Evolutionary conservation across 2,797 vertebrate genomes (phyloP), one percentile per base, ranked within the genome.

Genomic region (Girardinus metallicus): DNA sequence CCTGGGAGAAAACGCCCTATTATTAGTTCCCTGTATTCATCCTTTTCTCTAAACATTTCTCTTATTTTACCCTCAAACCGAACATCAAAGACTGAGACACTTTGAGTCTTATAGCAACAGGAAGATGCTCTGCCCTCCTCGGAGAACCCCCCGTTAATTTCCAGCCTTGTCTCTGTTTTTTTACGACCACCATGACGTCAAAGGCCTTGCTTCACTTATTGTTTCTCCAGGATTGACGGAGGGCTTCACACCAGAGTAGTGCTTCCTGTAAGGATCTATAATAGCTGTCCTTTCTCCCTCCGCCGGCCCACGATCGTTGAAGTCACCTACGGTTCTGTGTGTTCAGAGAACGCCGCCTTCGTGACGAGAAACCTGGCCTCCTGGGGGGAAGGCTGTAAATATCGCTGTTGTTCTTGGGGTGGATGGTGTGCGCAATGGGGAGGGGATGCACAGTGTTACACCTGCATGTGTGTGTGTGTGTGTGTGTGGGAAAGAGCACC

Each of bases 151-250:
- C 57, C 5, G 87, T 86, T 91, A 87, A 92, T 89, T 88, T 92
- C 87, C n/a, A 82, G 76, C 81, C 84, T 82, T 2, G 9, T 81
- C 82, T 83, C 84, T 78, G 82, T 16, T 79, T 60, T 26, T 66
- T 70, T 70, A 91, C 57, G 77, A 86, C 87, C 74, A 11, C 12
- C 5, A 71, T 94, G 93, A 93, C 92, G 87, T 93, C 93, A 94
- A 91, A 88, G 86, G 75, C 83, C 76, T 5, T 68, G 34, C 77
- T 74, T 80, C 53, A 73, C 82, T 90, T 91, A 87, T 91, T 91
- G 91, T 93, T 89, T 90, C 86, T 79, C 8, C 4, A 85, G 82
- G 85, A 88, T 13, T 83, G 82, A 86, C 31, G 80, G 53, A 12
- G 12, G 80, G 81, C 88, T 88, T 91, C 90, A 90, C 85, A 89